Base-by-base conservation (phyloP, 2,888 invertebrate species). In the Trissonchulus sp. region DNA sequence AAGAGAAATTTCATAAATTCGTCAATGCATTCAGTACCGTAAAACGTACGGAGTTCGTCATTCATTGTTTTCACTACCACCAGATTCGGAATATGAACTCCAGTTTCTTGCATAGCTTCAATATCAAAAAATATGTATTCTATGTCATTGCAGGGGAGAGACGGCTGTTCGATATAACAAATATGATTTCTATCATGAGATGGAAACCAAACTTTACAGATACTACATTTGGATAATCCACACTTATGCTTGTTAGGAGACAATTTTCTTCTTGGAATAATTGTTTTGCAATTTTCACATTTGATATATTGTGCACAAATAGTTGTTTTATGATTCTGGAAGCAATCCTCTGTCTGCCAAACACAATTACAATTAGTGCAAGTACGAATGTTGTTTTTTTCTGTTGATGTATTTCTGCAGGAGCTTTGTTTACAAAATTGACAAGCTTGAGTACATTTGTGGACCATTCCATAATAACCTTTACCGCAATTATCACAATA, bases 21-120 rank as follows among this genome's bases (percentile, higher is more conserved):
- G n/a, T 23, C 35, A 69, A 69, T 34, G 34, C 71, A 69, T 2
- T 31, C 2, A 2, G n/a, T 15, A 23, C 71, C 71, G n/a, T 15
- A 23, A 37, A 31, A 34, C 23, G n/a, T 28, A 8, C 15, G 2
- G 2, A 8, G 33, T 69, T 23, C 71, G 3, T 3, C n/a, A 8
- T 69, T 23, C 34, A n/a, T 28, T 8, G 23, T 15, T 36, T 35
- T 69, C 2, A 35, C 28, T 8, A 69, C 36, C 2, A 69, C 28
- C 71, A 69, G 34, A 36, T 69, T 69, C 15, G 71, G 71, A 18
- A 36, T 69, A 69, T 69, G 71, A 28, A 36, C 3, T 34, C 71
- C 71, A 36, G 23, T 37, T n/a, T 69, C 71, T 23, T 34, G 34
- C 71, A 69, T 69, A 8, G 71, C 23, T n/a, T 69, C 71, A 31